phyloP scores from a whole-genome alignment of 2,888 invertebrate genomes.

The Tanypteryx hageni region DNA sequence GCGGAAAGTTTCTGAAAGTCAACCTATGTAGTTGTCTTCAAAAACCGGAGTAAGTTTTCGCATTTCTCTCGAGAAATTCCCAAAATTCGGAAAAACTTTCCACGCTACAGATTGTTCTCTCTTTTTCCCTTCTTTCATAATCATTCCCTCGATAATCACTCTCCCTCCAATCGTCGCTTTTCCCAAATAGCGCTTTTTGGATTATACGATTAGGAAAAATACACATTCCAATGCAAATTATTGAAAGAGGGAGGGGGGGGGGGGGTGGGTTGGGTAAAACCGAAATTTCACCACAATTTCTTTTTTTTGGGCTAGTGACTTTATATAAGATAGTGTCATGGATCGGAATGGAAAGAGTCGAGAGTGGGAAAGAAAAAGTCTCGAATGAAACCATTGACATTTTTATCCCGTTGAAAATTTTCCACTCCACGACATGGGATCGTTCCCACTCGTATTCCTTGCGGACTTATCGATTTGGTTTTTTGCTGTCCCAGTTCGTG shows the following conservation, averaged over 20 bases:
- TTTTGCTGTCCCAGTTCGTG: too few species aligned
- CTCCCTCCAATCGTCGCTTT: background rate
- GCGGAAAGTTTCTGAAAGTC: background rate
- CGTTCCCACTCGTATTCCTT: too few species aligned
- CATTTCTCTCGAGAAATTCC: background rate
- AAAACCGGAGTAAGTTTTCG: background rate
- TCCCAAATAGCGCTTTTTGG: slow-evolving; percentile 18
- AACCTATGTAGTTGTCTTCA: background rate
- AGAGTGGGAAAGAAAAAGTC: too few species aligned
- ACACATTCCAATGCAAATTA: background rate
- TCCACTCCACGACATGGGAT: too few species aligned
- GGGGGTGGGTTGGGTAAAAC: background rate
- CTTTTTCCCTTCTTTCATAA: background rate
- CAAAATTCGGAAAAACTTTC: background rate
- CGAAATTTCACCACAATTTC: too few species aligned
- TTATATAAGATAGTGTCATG: too few species aligned
- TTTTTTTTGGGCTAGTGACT: too few species aligned
- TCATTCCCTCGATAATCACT: background rate
- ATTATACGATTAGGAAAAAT: background rate
- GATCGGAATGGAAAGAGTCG: too few species aligned
- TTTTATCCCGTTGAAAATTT: too few species aligned
- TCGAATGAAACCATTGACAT: too few species aligned
- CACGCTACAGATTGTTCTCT: background rate
- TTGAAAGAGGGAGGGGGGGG: background rate
- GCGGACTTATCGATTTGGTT: too few species aligned